Evolutionary conservation across 2,797 vertebrate genomes (phyloP), one percentile per base, ranked within the genome.

Genomic region (Neoniphon sammara): DNA sequence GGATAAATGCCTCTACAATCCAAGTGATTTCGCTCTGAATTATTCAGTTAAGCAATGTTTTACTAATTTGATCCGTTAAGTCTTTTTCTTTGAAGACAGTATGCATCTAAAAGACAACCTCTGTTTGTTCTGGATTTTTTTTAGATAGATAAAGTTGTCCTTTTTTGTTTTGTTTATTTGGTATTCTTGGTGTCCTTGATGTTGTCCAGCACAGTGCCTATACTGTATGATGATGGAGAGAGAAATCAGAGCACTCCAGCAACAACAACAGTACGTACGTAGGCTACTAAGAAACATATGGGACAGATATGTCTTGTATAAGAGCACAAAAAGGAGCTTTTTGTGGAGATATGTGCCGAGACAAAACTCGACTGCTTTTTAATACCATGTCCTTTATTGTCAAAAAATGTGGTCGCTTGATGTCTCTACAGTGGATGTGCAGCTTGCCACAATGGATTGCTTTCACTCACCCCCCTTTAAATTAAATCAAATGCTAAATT

Each of bases 201-300:
- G 78, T 90, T 81, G 84, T 91, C 82, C 88, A 86, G 87, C 86
- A 84, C 86, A 86, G 91, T 92, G 89, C 89, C 91, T 93, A 84
- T 83, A 86, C 83, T 86, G 72, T 83, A 84, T 68, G 52, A 75
- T 36, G 73, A 75, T 68, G 78, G 84, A 80, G 84, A 81, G 61
- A 84, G 67, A 81, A 78, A 77, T 77, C 56, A 60, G 70, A 91
- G 82, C 88, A 90, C 90, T 90, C 89, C 89, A 80, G 87, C 78
- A n/a, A 58, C 76, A 80, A 82, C 77, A 80, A 75, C 42, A 44
- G 15, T 6, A 31, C 68, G 63, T 83, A 73, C 36, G 62, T 78
- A 83, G 84, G 86, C 84, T 85, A 80, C 87, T 67, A 44, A 83
- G 86, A 85, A 87, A 88, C 85, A 90, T 89, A 82, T 47, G 53